phyloP scores from a whole-genome alignment of 2,113 vertebrate species.

The Petroica traversi region DNA sequence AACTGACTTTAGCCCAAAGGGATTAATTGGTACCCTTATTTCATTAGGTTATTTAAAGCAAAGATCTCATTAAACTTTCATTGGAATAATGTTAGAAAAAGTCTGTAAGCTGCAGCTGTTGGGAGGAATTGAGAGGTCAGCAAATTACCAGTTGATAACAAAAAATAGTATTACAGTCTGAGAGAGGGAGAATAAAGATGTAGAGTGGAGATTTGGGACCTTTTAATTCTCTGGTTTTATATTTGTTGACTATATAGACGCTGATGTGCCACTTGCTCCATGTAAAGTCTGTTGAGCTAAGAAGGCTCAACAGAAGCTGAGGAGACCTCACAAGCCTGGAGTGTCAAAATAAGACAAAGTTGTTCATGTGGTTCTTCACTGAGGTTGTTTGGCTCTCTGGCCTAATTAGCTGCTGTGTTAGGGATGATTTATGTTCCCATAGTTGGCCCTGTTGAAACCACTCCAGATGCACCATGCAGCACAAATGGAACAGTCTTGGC shows the following conservation, averaged over 20 bases:
- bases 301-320: neutral
- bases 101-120: conserved; percentile 43
- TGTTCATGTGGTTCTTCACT: neutral
- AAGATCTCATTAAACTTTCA: conserved; percentile 58
- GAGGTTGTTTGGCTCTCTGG: neutral
- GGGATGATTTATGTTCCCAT: neutral
- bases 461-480: neutral
- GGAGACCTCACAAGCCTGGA: neutral
- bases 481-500: neutral
- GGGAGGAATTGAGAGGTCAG: conserved; percentile 42
- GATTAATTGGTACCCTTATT: conserved; percentile 60
- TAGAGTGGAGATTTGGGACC: neutral
- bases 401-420: neutral
- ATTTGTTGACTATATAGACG: neutral
- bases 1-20: conserved; percentile 51
- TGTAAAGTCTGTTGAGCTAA: neutral
- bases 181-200: neutral
- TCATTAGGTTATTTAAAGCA: conserved; percentile 62
- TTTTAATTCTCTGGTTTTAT: neutral
- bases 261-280: neutral
- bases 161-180: neutral
- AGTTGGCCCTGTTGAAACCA: neutral
- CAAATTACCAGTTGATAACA: conserved; percentile 46
- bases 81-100: conserved; percentile 30
- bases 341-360: neutral